phyloP scores from a whole-genome alignment of 2,113 vertebrate genomes.

The Thalassoma bifasciatum region DNA sequence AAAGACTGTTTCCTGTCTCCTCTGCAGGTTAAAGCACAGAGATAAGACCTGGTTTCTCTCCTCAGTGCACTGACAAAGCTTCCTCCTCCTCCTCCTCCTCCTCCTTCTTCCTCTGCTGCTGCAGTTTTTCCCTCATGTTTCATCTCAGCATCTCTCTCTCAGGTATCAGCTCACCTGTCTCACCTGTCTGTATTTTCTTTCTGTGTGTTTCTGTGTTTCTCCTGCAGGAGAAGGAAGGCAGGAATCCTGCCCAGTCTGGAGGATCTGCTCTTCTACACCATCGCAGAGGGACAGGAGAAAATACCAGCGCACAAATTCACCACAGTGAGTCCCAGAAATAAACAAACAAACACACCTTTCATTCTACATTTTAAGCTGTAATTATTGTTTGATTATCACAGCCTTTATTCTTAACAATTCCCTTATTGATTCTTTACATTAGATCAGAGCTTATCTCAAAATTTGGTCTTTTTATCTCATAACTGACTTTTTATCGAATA shows the following conservation, averaged over 20 bases:
- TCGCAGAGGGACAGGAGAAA: constrained; percentile 98
- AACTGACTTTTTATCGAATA: no score
- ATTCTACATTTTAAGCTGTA: no score
- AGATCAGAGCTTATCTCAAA: no score
- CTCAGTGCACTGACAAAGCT: no score
- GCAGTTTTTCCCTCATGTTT: constrained; percentile 29
- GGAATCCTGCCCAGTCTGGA: constrained; percentile 97
- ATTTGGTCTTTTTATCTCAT: no score
- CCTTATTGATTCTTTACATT: no score
- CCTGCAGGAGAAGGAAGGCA: constrained; percentile 91
- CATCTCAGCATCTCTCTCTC: neutral
- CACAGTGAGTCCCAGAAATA: constrained; percentile 94
- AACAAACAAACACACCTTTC: no score
- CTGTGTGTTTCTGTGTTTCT: constrained; percentile 23
- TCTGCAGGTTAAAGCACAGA: constrained; percentile 19
- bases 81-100: constrained; percentile 41
- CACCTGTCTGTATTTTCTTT: no score
- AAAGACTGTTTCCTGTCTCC: neutral
- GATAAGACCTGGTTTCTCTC: no score
- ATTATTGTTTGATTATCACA: no score
- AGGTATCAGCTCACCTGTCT: constrained; percentile 19
- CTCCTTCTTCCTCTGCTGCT: no score
- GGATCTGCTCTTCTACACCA: constrained; percentile 98
- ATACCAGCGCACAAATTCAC: constrained; percentile 98
- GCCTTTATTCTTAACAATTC: no score